These are phyloP conservation scores for Drosophila niveifrons DNA, from an alignment of 2,888 invertebrate genomes.

Conservation along the genomic window DNA sequence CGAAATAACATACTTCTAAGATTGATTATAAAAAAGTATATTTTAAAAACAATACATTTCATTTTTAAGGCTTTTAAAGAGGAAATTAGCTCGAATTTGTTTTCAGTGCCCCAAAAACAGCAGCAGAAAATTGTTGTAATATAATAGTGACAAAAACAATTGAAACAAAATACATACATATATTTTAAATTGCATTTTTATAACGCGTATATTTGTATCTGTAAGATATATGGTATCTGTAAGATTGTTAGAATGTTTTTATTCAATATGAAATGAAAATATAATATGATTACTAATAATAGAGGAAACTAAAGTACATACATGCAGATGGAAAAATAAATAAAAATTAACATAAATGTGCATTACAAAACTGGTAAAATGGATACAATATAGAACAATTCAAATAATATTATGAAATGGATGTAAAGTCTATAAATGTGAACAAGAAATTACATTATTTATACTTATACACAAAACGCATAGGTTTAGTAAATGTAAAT, in stretches of 20 bases:
- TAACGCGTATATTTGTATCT: constrained; percentile 59
- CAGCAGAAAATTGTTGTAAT: constrained; percentile 40
- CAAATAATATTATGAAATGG: constrained; percentile 32
- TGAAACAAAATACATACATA: constrained; percentile 33
- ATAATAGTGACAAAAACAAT: constrained; percentile 41
- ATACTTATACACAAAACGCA: constrained; percentile 34
- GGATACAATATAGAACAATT: constrained; percentile 74
- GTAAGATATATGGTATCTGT: constrained; percentile 45
- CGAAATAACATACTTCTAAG: constrained; percentile 28
- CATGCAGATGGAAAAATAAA: constrained; percentile 3
- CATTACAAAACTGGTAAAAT: constrained; percentile 72
- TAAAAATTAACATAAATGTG: constrained; percentile 58
- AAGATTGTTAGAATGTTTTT: constrained; percentile 69
- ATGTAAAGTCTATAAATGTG: constrained; percentile 38
- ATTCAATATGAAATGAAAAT: constrained; percentile 12
- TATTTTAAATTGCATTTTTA: constrained; percentile 74
- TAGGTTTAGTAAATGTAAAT: constrained; percentile 52
- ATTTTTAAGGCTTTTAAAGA: constrained; percentile 58
- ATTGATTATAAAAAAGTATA: constrained; percentile 20
- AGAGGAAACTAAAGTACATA: constrained; percentile 10
- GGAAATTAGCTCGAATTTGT: constrained; percentile 67
- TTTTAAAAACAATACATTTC: constrained; percentile 27
- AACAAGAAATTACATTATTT: constrained; percentile 38
- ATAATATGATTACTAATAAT: not conserved
- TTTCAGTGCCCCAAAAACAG: constrained; percentile 56